Percentiles rank a stretch among this genome's conserved stretches.
Evolutionary conservation across 2,797 vertebrate species (phyloP).

Genomic region (Spinibarbus caldwelli): DNA sequence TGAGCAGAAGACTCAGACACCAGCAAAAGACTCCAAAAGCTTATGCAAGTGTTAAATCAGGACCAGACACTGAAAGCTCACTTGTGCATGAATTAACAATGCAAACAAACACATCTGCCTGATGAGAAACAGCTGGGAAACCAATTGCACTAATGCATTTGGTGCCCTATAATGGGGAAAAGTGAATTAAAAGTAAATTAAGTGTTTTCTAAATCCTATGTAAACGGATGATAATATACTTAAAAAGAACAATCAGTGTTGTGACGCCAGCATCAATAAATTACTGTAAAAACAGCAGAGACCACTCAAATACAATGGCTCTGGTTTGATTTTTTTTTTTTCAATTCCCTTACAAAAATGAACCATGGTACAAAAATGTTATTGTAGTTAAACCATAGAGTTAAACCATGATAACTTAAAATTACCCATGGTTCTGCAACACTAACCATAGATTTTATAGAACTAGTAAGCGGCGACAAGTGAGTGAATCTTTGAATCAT

Average conservation of each 20-base stretch:
- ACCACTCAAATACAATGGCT: not conserved
- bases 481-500: not conserved
- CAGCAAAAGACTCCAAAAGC: slow-evolving; percentile 19
- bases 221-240: not conserved
- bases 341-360: not conserved
- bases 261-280: not conserved
- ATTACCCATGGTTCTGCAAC: not conserved
- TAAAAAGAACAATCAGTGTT: not conserved
- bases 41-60: slow-evolving; percentile 27
- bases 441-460: not conserved
- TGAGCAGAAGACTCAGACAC: slow-evolving; percentile 2
- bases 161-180: slow-evolving; percentile 8
- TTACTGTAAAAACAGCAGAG: not conserved
- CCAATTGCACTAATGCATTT: slow-evolving; percentile 13
- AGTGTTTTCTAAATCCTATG: slow-evolving; percentile 5
- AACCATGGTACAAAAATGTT: not conserved
- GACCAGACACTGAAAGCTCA: slow-evolving; percentile 8
- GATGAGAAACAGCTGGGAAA: slow-evolving; percentile 46
- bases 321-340: not conserved
- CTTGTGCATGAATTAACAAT: slow-evolving; percentile 33
- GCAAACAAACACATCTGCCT: slow-evolving; percentile 46
- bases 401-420: not conserved
- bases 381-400: too few species aligned
- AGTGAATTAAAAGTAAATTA: slow-evolving; percentile 15
- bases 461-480: not conserved